Conservation (phyloP, 2,113 vertebrate species). For the Gavialis gangeticus region DNA sequence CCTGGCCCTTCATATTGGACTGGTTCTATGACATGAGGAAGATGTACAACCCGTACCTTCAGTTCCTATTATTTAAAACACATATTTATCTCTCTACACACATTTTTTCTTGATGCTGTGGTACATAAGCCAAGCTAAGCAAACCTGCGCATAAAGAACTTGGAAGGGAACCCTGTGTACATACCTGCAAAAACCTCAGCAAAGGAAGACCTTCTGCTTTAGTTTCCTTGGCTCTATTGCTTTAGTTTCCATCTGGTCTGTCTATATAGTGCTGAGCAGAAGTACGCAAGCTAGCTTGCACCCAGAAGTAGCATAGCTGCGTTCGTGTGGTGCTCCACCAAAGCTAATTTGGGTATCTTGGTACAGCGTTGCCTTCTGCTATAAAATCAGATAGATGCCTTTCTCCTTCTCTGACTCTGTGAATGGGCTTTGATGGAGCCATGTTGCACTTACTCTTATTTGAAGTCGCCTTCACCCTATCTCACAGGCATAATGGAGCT, state of each 20-base stretch:
- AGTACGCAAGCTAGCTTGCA: too few relatives aligned
- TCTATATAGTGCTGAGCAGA: too few relatives aligned
- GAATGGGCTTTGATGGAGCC: background rate
- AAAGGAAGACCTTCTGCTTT: background rate
- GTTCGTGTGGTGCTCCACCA: too few relatives aligned
- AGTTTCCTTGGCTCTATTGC: background rate
- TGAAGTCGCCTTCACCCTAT: background rate
- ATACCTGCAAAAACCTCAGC: background rate
- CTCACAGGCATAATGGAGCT: background rate
- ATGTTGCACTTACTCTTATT: background rate
- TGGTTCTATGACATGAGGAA: background rate
- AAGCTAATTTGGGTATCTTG: too few relatives aligned
- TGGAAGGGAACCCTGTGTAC: background rate
- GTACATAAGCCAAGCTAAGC: background rate
- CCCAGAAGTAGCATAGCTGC: too few relatives aligned
- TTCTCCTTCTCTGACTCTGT: background rate
- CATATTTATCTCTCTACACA: background rate
- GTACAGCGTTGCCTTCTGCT: too few relatives aligned
- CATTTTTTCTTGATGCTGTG: background rate
- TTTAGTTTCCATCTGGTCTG: background rate
- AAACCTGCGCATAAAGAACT: background rate
- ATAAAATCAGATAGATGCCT: background rate
- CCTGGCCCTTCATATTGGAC: background rate
- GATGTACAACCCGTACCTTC: background rate
- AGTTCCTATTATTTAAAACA: background rate